A percentile compares a stretch with the other conserved stretches of the same genome.
phyloP scores from a whole-genome alignment of 2,797 vertebrate species.

The Oryzias sinensis region DNA sequence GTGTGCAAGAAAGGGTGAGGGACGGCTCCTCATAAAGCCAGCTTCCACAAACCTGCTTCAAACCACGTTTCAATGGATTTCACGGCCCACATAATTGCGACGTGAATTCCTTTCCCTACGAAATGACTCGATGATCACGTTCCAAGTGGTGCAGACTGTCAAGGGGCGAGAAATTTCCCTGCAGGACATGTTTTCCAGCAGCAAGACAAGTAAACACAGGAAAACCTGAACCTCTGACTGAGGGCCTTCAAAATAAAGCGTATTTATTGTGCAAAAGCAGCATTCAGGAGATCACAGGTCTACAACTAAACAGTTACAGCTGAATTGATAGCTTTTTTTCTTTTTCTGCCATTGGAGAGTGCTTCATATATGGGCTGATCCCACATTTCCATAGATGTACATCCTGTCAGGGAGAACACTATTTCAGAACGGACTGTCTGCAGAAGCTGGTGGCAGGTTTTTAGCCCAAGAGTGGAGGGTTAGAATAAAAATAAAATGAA shows the following conservation, averaged over 20 bases:
- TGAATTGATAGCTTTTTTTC: neutral
- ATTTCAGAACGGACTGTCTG: conserved; percentile 30
- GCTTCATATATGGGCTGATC: conserved; percentile 10
- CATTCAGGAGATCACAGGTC: conserved; percentile 2
- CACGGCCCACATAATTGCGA: neutral
- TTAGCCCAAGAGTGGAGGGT: conserved; percentile 7
- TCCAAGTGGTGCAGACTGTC: conserved; percentile 18
- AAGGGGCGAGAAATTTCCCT: conserved; percentile 22
- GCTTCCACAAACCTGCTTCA: conserved; percentile 19
- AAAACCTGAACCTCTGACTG: conserved; percentile 67
- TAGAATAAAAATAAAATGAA: neutral
- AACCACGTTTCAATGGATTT: conserved; percentile 8
- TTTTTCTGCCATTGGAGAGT: conserved; percentile 9
- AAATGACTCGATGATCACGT: conserved; percentile 4
- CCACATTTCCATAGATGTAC: conserved; percentile 17
- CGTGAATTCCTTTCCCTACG: neutral
- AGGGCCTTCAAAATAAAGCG: conserved; percentile 42
- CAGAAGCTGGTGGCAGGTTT: conserved; percentile 43
- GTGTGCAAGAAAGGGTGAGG: conserved; percentile 20
- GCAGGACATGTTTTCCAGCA: conserved; percentile 53
- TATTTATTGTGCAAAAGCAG: conserved; percentile 20
- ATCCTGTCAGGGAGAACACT: neutral
- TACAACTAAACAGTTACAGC: conserved; percentile 2
- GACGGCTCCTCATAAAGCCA: conserved; percentile 6
- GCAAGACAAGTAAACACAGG: conserved; percentile 50